Evolutionary conservation across 2,113 vertebrate genomes (phyloP), one percentile per base, ranked within the genome.

Genomic region (Illadopsis cleaveri): DNA sequence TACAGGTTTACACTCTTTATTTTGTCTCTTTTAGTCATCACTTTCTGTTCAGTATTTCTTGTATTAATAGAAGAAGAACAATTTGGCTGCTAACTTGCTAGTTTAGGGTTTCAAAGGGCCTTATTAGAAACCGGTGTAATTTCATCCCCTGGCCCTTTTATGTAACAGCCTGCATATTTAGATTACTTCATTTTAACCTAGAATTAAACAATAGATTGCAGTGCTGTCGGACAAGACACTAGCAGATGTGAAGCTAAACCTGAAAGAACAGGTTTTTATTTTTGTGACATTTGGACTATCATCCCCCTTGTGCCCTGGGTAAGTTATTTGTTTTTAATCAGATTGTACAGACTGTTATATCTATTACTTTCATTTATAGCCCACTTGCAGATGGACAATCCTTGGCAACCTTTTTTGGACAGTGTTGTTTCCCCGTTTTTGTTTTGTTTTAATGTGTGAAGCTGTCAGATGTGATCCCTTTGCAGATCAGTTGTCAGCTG

Each of bases 101-200:
- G 97, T 96, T 97, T 99, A 98, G 93, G 82, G 98, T 99, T 99
- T 99, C 98, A 99, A 98, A 99, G 98, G 93, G 96, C 96, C 98
- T 98, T 98, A 98, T 98, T 98, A 98, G 98, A 98, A 98, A 98
- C 98, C 98, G 98, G 97, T 99, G 99, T 99, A 99, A 99, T 99
- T 99, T 99, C 98, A 99, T 99, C 98, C 97, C 94, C 86, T 90
- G 54, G 87, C 60, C 90, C 95, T 97, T 97, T 98, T 98, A 97
- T 98, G 90, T 98, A 98, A 98, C 94, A 96, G 94, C 18, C 62
- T 97, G 96, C 97, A 91, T 97, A 97, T 98, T 98, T 98, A 96
- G 95, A 96, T 98, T 97, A 96, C 97, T 98, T 98, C 96, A 97
- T 98, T 98, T 98, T 98, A 98, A 97, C 97, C 97, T 94, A 90